phyloP scores from a whole-genome alignment of 2,797 vertebrate genomes.

The Jordanella pulchra region DNA sequence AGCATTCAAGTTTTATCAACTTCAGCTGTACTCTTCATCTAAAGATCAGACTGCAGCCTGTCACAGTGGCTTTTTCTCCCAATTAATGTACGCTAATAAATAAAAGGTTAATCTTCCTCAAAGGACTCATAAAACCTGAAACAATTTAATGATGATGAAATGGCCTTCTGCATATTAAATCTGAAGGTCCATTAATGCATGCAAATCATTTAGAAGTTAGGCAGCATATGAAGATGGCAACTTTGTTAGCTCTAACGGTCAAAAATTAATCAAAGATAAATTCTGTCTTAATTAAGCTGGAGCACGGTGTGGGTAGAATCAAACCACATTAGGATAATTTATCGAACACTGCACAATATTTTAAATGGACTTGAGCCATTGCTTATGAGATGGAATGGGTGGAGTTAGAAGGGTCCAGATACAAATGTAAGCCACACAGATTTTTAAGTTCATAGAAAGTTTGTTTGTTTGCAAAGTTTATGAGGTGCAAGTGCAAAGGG shows the following conservation, averaged over 20 bases:
- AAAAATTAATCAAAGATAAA: conserved; percentile 35
- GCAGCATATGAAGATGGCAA: conserved; percentile 4
- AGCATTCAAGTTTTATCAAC: conserved; percentile 1
- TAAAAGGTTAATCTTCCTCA: conserved; percentile 27
- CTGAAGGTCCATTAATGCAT: conserved; percentile 27
- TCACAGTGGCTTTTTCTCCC: conserved; percentile 3
- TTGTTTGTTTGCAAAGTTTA: conserved; percentile 6
- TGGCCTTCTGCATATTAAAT: conserved; percentile 10
- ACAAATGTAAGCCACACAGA: conserved; percentile 6
- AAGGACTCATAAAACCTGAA: conserved; percentile 16
- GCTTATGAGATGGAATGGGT: conserved; percentile 4
- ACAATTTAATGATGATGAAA: conserved; percentile 42
- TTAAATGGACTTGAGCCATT: not conserved
- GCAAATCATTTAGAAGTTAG: conserved; percentile 24
- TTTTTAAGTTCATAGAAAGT: conserved; percentile 17
- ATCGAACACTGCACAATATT: conserved; percentile 9
- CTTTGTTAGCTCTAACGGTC: conserved; percentile 17
- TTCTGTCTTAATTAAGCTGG: conserved; percentile 29
- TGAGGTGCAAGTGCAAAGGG: not conserved
- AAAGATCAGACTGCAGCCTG: not conserved
- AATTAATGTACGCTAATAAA: conserved; percentile 29
- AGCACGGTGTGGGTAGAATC: conserved; percentile 6
- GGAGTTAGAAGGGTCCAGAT: conserved; percentile 2
- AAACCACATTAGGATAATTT: conserved; percentile 6
- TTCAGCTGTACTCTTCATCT: not conserved